Conservation (phyloP, 1,140 invertebrate genomes). For the Medauroidea extradentata region DNA sequence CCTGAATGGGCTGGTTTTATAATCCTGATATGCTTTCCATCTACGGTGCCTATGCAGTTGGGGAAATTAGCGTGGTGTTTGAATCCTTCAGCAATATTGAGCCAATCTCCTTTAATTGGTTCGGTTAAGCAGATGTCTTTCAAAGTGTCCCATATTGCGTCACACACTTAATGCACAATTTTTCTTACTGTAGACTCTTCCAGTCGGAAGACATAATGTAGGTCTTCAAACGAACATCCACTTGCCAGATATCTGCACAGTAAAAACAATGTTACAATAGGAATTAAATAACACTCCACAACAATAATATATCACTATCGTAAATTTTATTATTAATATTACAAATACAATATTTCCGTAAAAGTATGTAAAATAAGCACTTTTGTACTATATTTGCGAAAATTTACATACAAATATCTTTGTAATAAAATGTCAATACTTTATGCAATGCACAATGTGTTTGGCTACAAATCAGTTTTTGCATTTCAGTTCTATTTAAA, state of each 20-base stretch:
- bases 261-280: too few relatives aligned
- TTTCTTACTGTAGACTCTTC: background rate
- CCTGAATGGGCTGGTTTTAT: slow-evolving; percentile 8
- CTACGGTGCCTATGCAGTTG: slow-evolving; percentile 40
- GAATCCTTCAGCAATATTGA: slow-evolving; percentile 30
- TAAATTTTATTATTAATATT: too few relatives aligned
- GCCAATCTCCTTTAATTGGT: slow-evolving; percentile 28
- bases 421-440: too few relatives aligned
- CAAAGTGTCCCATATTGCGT: slow-evolving; percentile 2
- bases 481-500: too few relatives aligned
- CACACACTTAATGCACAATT: background rate
- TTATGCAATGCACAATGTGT: too few relatives aligned
- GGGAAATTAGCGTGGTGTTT: slow-evolving; percentile 38
- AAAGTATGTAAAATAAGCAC: too few relatives aligned
- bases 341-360: too few relatives aligned
- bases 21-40: slow-evolving; percentile 39
- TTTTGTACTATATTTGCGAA: too few relatives aligned
- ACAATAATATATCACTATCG: too few relatives aligned
- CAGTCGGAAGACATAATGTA: background rate
- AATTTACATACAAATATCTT: too few relatives aligned
- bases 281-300: too few relatives aligned
- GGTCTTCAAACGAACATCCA: background rate
- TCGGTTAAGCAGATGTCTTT: background rate
- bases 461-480: too few relatives aligned
- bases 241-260: background rate